Percentiles rank a stretch among this genome's conserved stretches.
Conservation (phyloP, 2,888 invertebrate species). For the Ryuthela nishihirai region DNA sequence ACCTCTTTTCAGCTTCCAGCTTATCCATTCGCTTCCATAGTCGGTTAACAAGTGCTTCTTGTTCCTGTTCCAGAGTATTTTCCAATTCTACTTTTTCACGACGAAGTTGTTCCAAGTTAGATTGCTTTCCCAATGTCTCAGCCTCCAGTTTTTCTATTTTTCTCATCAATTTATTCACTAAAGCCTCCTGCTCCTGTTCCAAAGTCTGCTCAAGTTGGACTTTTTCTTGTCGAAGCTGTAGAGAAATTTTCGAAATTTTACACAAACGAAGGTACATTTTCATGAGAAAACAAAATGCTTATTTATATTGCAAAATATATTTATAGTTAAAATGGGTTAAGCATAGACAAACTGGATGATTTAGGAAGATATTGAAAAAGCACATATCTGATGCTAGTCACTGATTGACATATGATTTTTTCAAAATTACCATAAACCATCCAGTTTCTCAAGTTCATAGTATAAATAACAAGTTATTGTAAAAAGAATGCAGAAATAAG, state of each 20-base stretch:
- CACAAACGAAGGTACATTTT: too few relatives aligned
- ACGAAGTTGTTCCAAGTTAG: slow-evolving; percentile 58
- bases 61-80: slow-evolving; percentile 97
- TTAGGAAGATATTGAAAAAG: too few relatives aligned
- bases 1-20: slow-evolving; percentile 60
- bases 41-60: slow-evolving; percentile 95
- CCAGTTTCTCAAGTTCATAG: too few relatives aligned
- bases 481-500: too few relatives aligned
- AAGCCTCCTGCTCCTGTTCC: slow-evolving; percentile 96
- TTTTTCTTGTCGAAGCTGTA: slow-evolving; percentile 87
- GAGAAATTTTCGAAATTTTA: background rate
- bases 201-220: slow-evolving; percentile 93
- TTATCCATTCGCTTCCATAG: slow-evolving; percentile 99
- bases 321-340: too few relatives aligned
- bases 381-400: too few relatives aligned
- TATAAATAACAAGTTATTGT: too few relatives aligned
- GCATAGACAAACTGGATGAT: too few relatives aligned
- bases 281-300: too few relatives aligned
- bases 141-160: slow-evolving; percentile 98
- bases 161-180: slow-evolving; percentile 95
- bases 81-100: slow-evolving; percentile 97
- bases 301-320: too few relatives aligned
- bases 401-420: too few relatives aligned
- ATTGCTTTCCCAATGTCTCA: slow-evolving; percentile 80
- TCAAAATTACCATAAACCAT: too few relatives aligned